A percentile compares a stretch with the other conserved stretches of the same genome.
Conservation (phyloP, 1,140 invertebrate genomes). For the Drosophila sp. region DNA sequence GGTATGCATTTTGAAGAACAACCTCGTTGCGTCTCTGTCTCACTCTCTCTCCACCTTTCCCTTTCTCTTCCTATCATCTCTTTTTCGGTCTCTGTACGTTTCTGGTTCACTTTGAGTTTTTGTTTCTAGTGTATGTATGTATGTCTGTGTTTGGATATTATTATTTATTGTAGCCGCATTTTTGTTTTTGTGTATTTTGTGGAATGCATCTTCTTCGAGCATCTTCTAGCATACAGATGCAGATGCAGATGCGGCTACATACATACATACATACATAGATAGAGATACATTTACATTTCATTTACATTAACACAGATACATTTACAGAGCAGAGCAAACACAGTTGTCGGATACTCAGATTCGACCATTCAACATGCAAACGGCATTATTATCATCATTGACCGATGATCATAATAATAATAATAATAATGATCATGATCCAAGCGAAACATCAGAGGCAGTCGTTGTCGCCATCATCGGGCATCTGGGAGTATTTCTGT, state of each 20-base stretch:
- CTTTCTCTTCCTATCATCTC: background rate
- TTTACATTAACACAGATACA: conserved; percentile 24
- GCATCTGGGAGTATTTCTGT: conserved; percentile 29
- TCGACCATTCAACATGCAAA: conserved; percentile 61
- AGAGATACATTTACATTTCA: conserved; percentile 21
- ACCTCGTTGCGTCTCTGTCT: background rate
- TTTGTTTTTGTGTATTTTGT: conserved; percentile 81
- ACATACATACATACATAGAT: conserved; percentile 1
- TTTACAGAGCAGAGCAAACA: conserved; percentile 33
- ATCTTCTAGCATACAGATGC: conserved; percentile 49
- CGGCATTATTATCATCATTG: conserved; percentile 64
- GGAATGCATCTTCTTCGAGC: conserved; percentile 64
- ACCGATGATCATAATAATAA: conserved; percentile 45
- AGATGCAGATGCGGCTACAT: conserved; percentile 18
- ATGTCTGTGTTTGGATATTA: conserved; percentile 42
- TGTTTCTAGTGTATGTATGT: background rate
- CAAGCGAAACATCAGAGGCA: conserved; percentile 26
- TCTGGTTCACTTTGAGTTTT: conserved; percentile 3
- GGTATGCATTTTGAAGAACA: background rate
- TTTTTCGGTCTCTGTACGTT: background rate
- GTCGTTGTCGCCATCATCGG: conserved; percentile 31
- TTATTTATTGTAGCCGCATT: conserved; percentile 80
- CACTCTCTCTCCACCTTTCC: background rate
- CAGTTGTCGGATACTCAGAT: conserved; percentile 27
- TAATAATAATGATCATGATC: conserved; percentile 30